These are phyloP conservation scores for Psittacula echo DNA, from an alignment of 2,797 vertebrate genomes.

Conservation along the genomic window DNA sequence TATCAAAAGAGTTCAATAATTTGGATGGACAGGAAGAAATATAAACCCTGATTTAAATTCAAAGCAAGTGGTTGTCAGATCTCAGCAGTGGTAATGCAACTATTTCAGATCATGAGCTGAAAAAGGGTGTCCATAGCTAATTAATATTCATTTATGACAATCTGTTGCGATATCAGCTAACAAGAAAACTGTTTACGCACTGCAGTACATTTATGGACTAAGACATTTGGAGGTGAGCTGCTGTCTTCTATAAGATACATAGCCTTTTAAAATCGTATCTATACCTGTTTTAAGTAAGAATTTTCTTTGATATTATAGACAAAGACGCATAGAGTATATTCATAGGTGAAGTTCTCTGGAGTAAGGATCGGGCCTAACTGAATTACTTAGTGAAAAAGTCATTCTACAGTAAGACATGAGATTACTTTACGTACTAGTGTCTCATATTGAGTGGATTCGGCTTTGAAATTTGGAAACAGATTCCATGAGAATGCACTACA, in stretches of 20 bases:
- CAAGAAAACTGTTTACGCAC: background rate
- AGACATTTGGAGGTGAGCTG: background rate
- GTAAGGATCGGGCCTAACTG: background rate
- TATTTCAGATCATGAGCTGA: background rate
- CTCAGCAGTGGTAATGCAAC: background rate
- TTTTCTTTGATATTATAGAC: background rate
- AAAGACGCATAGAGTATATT: background rate
- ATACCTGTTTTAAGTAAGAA: background rate
- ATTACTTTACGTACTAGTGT: background rate
- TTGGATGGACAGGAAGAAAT: background rate
- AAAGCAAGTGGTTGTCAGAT: background rate
- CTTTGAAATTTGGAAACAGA: background rate
- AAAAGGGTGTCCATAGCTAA: background rate
- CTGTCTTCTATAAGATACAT: background rate
- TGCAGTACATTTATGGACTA: background rate
- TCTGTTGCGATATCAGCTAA: background rate
- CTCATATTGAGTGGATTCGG: background rate
- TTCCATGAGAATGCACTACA: background rate
- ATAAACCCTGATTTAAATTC: background rate
- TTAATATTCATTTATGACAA: background rate
- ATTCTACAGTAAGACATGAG: background rate
- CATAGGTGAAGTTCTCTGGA: background rate
- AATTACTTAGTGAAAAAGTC: background rate
- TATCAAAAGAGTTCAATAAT: background rate
- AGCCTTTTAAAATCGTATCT: background rate